phyloP scores from a whole-genome alignment of 2,888 invertebrate species.

The Rhagonycha lutea region DNA sequence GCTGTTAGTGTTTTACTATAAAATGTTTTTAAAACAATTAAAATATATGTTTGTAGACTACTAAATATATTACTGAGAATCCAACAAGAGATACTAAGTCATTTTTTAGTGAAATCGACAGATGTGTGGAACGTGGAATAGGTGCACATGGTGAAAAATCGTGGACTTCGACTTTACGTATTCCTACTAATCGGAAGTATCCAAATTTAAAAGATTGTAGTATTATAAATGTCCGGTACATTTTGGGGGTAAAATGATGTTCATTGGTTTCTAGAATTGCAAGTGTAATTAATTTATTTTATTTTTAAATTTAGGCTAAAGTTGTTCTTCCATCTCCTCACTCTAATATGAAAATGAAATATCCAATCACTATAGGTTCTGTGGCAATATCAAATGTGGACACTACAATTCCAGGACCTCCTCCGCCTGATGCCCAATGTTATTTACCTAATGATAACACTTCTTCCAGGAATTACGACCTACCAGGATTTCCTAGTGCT shows the following conservation, averaged over 20 bases:
- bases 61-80: slow-evolving; percentile 9
- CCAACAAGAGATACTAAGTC: background rate
- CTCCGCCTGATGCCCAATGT: background rate
- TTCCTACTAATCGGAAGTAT: slow-evolving; percentile 37
- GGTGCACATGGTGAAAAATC: slow-evolving; percentile 48
- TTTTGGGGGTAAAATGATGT: background rate
- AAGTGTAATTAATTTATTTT: background rate
- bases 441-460: background rate
- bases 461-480: background rate
- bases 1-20: background rate
- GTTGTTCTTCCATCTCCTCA: slow-evolving; percentile 6
- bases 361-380: background rate
- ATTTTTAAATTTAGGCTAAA: background rate
- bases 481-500: background rate
- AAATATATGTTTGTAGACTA: slow-evolving; percentile 1
- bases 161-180: slow-evolving; percentile 39
- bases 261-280: no score
- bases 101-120: background rate
- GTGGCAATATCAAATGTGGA: background rate
- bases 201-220: slow-evolving; percentile 38
- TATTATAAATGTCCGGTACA: slow-evolving; percentile 13
- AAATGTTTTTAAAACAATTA: background rate
- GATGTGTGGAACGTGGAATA: slow-evolving; percentile 41
- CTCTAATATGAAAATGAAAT: background rate
- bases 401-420: background rate